Conservation (phyloP, 92 coral and sea anemone species). For the Palythoa heliodiscus region DNA sequence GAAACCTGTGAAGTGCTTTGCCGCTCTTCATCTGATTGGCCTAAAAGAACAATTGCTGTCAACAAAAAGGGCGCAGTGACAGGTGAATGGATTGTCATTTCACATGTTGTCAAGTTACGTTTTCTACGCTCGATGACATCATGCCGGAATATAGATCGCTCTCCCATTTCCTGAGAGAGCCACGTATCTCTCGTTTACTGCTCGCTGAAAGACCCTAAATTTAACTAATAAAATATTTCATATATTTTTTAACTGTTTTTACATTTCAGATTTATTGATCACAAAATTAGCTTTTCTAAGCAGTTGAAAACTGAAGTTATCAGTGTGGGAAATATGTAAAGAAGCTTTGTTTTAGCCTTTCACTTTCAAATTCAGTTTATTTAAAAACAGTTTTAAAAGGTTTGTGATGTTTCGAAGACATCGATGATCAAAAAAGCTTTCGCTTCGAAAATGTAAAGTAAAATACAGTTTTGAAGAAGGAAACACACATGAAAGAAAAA, state of each 20-base stretch:
- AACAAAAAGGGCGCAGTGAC: constrained; percentile 17
- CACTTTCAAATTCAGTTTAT: neutral
- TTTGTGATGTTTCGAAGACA: neutral
- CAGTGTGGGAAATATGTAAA: neutral
- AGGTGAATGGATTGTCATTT: constrained; percentile 30
- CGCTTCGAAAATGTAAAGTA: neutral
- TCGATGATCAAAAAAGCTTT: neutral
- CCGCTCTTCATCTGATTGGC: constrained; percentile 33
- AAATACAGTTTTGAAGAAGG: neutral
- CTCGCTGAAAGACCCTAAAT: neutral
- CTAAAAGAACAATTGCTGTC: constrained; percentile 22
- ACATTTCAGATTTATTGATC: neutral
- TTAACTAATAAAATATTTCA: neutral
- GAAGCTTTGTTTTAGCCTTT: neutral
- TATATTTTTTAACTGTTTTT: neutral
- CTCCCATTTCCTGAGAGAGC: neutral
- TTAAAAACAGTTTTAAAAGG: no score
- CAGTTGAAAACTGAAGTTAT: neutral
- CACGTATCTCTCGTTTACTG: constrained; percentile 1
- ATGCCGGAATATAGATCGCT: constrained; percentile 18
- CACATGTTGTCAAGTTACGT: neutral
- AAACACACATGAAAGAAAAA: neutral
- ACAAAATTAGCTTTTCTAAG: neutral
- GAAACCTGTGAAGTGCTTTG: constrained; percentile 32
- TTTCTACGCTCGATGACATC: constrained; percentile 36